phyloP scores from a whole-genome alignment of 2,797 vertebrate genomes.

The Hippoglossus hippoglossus region DNA sequence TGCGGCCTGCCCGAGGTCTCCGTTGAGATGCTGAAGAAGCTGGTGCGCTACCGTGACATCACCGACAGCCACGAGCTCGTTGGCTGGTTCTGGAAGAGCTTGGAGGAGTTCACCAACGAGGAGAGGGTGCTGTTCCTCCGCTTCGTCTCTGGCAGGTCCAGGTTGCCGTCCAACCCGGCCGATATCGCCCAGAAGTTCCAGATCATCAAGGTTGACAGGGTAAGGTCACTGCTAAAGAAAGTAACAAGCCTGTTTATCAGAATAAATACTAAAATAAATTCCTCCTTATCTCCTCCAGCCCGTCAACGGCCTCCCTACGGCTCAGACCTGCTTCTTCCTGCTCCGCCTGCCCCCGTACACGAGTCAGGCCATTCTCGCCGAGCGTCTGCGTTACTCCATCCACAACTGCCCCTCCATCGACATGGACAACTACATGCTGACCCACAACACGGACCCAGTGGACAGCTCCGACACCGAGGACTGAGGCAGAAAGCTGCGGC shows the following conservation, averaged over 20 bases:
- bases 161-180: constrained; percentile 86
- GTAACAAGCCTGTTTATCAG: background rate
- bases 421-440: constrained; percentile 91
- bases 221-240: constrained; percentile 59
- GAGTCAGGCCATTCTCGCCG: constrained; percentile 84
- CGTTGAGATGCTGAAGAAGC: constrained; percentile 87
- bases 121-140: constrained; percentile 88
- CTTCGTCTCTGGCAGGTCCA: constrained; percentile 86
- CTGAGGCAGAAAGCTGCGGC: constrained; percentile 58
- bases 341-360: constrained; percentile 87
- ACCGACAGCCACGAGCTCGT: constrained; percentile 86
- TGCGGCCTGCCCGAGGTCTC: constrained; percentile 88
- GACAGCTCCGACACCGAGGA: constrained; percentile 86
- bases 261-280: background rate
- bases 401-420: constrained; percentile 90
- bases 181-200: constrained; percentile 89
- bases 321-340: constrained; percentile 90
- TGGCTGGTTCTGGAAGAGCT: constrained; percentile 88
- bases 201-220: constrained; percentile 89
- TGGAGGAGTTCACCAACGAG: constrained; percentile 89
- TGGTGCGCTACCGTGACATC: constrained; percentile 88
- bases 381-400: constrained; percentile 88
- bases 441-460: constrained; percentile 85
- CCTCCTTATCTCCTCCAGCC: constrained; percentile 70
- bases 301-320: constrained; percentile 86